A percentile compares a stretch with the other conserved stretches of the same genome.
phyloP scores from a whole-genome alignment of 2,797 vertebrate species.

The Bovichtus variegatus region DNA sequence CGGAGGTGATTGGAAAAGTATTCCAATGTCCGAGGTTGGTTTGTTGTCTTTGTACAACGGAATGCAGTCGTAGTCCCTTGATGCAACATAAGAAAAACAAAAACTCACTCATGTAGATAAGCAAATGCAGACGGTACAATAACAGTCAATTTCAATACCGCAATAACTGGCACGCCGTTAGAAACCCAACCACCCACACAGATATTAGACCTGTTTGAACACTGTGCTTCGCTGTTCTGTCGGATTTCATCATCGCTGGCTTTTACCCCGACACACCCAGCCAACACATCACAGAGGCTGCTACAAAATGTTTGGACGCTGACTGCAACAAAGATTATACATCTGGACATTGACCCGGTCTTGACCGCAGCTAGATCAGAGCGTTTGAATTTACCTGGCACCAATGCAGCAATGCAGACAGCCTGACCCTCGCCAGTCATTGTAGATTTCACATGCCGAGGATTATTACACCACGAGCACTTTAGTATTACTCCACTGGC shows the following conservation, averaged over 20 bases:
- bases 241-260: constrained; percentile 2
- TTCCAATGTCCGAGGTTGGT: too few species aligned
- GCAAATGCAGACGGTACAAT: too few species aligned
- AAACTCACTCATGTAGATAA: too few species aligned
- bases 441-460: not conserved
- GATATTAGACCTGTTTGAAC: not conserved
- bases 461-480: not conserved
- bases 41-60: too few species aligned
- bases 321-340: not conserved
- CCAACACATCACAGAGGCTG: not conserved
- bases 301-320: not conserved
- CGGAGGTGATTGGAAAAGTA: too few species aligned
- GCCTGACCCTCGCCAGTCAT: not conserved
- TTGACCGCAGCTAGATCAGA: not conserved
- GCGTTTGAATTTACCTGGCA: not conserved
- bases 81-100: too few species aligned
- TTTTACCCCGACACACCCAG: not conserved
- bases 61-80: too few species aligned
- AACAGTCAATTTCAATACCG: too few species aligned
- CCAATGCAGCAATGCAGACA: too few species aligned
- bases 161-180: too few species aligned
- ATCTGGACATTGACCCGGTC: not conserved
- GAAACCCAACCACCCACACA: not conserved
- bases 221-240: not conserved
- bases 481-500: not conserved